These are phyloP conservation scores for Tipula vernalis DNA, from an alignment of 2,888 invertebrate genomes.

Conservation along the genomic window DNA sequence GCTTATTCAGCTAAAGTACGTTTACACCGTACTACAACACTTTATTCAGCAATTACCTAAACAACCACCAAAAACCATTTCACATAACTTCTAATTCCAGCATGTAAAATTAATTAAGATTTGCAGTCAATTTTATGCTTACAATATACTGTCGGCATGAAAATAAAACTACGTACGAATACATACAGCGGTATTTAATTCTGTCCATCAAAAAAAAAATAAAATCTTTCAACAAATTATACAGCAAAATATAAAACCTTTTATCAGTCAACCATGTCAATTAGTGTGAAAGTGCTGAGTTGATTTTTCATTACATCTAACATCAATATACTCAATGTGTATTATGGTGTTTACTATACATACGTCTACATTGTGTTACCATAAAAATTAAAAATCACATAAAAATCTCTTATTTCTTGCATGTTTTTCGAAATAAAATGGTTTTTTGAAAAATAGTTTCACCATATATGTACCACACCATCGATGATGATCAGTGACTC, in stretches of 20 bases:
- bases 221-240: not conserved
- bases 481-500: not conserved
- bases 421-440: not conserved
- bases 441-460: not conserved
- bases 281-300: conserved; percentile 7
- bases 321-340: not conserved
- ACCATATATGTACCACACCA: not conserved
- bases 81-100: too few relatives aligned
- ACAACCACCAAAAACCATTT: too few relatives aligned
- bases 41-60: too few relatives aligned
- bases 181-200: not conserved
- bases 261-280: conserved; percentile 6
- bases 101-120: not conserved
- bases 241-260: not conserved
- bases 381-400: not conserved
- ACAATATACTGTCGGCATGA: not conserved
- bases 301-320: not conserved
- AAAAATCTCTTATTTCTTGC: not conserved
- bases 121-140: not conserved
- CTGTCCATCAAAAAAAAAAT: not conserved
- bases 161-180: not conserved
- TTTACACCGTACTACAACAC: too few relatives aligned
- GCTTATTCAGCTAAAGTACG: too few relatives aligned
- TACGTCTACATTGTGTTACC: not conserved
- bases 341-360: not conserved